Evolutionary conservation across 2,888 invertebrate species (phyloP).

Genomic region (Diabrotica balteata): DNA sequence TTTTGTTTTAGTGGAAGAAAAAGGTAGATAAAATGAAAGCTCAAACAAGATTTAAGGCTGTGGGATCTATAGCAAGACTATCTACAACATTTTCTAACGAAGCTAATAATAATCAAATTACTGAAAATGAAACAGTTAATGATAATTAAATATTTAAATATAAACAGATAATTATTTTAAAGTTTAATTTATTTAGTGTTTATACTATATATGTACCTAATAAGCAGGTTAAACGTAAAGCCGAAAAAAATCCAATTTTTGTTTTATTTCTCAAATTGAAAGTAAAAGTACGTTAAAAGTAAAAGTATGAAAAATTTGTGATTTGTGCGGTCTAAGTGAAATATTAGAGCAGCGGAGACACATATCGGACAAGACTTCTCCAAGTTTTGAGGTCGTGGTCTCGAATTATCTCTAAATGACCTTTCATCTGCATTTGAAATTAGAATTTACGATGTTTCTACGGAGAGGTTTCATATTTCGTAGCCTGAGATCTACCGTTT

Average conservation of each 20-base stretch:
- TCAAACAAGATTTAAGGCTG: constrained; percentile 72
- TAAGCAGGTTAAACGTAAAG: not conserved
- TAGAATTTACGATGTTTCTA: no score
- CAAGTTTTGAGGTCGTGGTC: no score
- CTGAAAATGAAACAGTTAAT: constrained; percentile 5
- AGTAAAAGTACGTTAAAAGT: no score
- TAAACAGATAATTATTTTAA: not conserved
- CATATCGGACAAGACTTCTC: no score
- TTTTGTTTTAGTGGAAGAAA: constrained; percentile 70
- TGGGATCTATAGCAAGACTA: constrained; percentile 68
- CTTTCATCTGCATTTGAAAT: no score
- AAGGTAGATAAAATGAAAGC: constrained; percentile 72
- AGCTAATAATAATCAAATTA: constrained; percentile 19
- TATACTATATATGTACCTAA: not conserved
- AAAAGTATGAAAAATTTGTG: no score
- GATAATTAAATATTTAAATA: constrained; percentile 4
- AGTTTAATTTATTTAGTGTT: not conserved
- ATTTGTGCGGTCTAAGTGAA: no score
- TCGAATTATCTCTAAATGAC: no score
- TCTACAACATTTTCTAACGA: constrained; percentile 56
- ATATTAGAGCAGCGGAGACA: no score
- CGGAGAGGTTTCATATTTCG: no score
- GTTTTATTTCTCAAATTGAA: no score
- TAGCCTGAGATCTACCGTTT: no score
- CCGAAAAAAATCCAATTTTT: not conserved